These are phyloP conservation scores for Leptopilina drosophilae DNA, from an alignment of 2,888 invertebrate species.

Conservation along the genomic window DNA sequence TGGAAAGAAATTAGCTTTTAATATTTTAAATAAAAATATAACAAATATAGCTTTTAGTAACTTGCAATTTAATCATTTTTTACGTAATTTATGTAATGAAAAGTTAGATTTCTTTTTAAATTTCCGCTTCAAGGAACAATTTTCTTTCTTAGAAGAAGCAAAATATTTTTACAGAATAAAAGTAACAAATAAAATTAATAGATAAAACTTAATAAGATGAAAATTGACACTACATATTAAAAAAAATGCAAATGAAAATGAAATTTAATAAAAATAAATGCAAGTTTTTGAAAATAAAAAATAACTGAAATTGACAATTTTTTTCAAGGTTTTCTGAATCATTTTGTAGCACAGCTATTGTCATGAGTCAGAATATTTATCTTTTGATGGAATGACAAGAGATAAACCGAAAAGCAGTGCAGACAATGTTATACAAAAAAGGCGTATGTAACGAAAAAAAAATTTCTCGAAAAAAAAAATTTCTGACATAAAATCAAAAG, in stretches of 20 bases:
- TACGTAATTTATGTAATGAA: too few relatives aligned
- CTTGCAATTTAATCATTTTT: too few relatives aligned
- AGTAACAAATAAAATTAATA: too few relatives aligned
- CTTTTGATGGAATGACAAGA: conserved; percentile 12
- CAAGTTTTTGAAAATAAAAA: not conserved
- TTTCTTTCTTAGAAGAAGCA: too few relatives aligned
- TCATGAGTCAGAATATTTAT: conserved; percentile 32
- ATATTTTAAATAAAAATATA: too few relatives aligned
- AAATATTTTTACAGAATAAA: too few relatives aligned
- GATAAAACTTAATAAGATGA: too few relatives aligned
- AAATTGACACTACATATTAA: too few relatives aligned
- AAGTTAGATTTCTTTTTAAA: too few relatives aligned
- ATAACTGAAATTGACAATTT: conserved; percentile 10
- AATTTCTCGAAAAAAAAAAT: not conserved
- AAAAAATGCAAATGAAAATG: not conserved
- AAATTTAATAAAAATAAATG: not conserved
- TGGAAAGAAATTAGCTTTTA: conserved; percentile 42
- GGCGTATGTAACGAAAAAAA: not conserved
- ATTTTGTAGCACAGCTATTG: not conserved
- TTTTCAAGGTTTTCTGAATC: conserved; percentile 1
- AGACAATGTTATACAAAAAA: not conserved
- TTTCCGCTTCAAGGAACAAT: too few relatives aligned
- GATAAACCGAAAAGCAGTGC: conserved; percentile 11
- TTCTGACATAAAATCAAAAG: too few relatives aligned
- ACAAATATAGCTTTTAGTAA: too few relatives aligned